Percentiles rank a stretch among this genome's conserved stretches.
phyloP scores from a whole-genome alignment of 2,113 vertebrate genomes.

The Strix aluco region DNA sequence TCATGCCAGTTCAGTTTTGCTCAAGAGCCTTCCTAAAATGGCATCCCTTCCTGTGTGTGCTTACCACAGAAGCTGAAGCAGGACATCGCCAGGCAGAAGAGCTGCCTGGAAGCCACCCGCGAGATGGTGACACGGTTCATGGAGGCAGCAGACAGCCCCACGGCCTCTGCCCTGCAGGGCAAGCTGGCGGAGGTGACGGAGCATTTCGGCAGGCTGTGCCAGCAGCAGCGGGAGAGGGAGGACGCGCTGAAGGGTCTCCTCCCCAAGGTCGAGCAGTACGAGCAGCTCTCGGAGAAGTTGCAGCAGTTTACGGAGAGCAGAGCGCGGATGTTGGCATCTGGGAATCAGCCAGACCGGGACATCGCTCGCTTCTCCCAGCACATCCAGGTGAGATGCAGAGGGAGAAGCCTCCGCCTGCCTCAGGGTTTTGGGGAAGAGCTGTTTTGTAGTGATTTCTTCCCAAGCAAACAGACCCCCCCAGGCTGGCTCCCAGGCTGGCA shows the following conservation, averaged over 20 bases:
- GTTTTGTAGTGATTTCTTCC: not conserved
- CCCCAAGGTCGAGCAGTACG: constrained; percentile 87
- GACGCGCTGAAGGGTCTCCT: constrained; percentile 81
- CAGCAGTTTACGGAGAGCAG: constrained; percentile 83
- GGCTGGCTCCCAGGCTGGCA: not conserved
- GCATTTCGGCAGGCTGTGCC: constrained; percentile 80
- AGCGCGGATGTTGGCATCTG: constrained; percentile 78
- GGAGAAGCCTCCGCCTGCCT: accelerated
- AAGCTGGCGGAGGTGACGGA: constrained; percentile 80
- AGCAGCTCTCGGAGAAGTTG: constrained; percentile 84
- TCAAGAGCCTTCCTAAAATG: not conserved
- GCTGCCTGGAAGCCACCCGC: constrained; percentile 89
- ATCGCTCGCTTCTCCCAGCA: constrained; percentile 89
- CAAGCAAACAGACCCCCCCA: not conserved
- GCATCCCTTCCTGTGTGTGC: not conserved
- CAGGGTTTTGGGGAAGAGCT: not conserved
- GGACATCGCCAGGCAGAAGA: constrained; percentile 89
- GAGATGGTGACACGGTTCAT: constrained; percentile 88
- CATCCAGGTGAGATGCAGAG: constrained; percentile 81
- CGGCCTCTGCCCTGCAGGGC: constrained; percentile 81
- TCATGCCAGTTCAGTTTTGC: not conserved
- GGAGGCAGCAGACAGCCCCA: constrained; percentile 81
- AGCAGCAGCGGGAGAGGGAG: constrained; percentile 82
- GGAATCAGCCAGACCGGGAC: constrained; percentile 86
- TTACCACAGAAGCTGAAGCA: constrained; percentile 88